Conservation (phyloP, 1,140 invertebrate species). For the Aleiodes sp. region DNA sequence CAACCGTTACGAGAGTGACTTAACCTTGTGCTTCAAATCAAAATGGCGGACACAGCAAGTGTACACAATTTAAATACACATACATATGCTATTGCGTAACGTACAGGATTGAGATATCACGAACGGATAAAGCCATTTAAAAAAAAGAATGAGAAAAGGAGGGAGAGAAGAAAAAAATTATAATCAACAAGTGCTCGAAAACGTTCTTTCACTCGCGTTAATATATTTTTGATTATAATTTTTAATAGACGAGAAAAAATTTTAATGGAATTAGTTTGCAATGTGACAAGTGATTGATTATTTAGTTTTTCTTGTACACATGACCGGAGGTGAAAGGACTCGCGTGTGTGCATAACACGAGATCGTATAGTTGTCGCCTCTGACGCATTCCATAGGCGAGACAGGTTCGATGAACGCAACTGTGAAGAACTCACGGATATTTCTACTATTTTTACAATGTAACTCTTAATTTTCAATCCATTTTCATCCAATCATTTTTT, state of each 20-base stretch:
- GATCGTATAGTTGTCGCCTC: not conserved
- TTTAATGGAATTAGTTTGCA: not conserved
- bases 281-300: not conserved
- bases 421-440: not conserved
- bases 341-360: conserved; percentile 16
- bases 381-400: conserved; percentile 5
- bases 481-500: no score
- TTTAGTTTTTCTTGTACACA: not conserved
- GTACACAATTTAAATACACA: not conserved
- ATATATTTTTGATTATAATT: not conserved
- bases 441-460: no score
- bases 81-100: conserved; percentile 34
- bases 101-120: conserved; percentile 32
- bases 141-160: no score
- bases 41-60: conserved; percentile 4
- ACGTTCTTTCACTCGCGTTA: no score
- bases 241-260: no score
- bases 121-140: conserved; percentile 26
- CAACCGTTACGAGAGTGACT: not conserved
- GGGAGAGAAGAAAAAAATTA: conserved; percentile 7
- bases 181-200: no score
- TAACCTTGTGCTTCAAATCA: not conserved
- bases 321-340: conserved; percentile 21
- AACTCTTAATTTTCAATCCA: no score
- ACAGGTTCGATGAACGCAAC: not conserved